Conservation (phyloP, 2,113 vertebrate genomes). For the Dipodomys merriami region DNA sequence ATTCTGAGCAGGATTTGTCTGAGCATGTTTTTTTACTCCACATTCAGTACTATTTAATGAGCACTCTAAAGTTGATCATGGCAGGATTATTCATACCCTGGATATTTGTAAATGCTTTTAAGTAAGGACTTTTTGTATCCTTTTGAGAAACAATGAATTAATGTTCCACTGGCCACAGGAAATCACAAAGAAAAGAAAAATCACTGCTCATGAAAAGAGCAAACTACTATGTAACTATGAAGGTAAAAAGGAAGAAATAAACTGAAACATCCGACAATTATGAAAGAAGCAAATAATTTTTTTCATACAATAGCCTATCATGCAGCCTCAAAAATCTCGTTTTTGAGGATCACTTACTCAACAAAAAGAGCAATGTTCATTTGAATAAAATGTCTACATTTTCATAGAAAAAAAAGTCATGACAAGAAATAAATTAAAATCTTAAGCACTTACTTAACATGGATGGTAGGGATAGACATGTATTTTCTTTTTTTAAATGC, state of each 20-base stretch:
- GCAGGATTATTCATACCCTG: neutral
- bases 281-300: conserved; percentile 16
- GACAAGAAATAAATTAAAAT: neutral
- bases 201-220: neutral
- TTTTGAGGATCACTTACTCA: conserved; percentile 20
- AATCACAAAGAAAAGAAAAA: neutral
- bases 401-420: neutral
- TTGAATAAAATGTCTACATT: neutral
- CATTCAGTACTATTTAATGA: neutral
- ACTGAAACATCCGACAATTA: neutral
- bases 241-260: neutral
- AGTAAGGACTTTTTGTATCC: neutral
- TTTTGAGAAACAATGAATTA: neutral
- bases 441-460: neutral
- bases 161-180: neutral
- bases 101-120: neutral
- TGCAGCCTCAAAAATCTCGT: neutral
- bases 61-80: neutral
- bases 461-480: neutral
- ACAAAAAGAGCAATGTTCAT: neutral
- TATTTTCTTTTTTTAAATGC: too few species aligned
- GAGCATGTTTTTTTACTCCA: neutral
- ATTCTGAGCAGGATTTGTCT: neutral
- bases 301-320: neutral
- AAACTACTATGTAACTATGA: neutral